These are phyloP conservation scores for Gobiocypris rarus DNA, from an alignment of 2,113 vertebrate species.

Conservation along the genomic window DNA sequence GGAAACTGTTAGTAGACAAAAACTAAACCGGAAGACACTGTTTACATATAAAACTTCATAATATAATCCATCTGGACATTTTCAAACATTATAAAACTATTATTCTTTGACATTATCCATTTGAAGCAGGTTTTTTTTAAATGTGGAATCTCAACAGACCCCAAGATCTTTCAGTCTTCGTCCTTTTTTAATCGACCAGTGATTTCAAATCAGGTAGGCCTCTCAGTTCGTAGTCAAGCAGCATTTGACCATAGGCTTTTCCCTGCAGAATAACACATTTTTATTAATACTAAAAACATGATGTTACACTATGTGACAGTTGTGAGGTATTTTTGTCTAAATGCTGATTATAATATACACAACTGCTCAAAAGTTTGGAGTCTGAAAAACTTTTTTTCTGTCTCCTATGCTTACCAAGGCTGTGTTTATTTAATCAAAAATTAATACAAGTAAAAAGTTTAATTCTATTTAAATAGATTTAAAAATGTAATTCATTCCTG, in stretches of 20 bases:
- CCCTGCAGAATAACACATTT: constrained; percentile 70
- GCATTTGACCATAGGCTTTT: constrained; percentile 87
- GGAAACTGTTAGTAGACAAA: not conserved
- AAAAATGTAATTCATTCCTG: too few relatives aligned
- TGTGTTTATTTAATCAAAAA: too few relatives aligned
- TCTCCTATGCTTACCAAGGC: too few relatives aligned
- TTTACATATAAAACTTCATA: not conserved
- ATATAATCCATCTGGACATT: constrained; percentile 14
- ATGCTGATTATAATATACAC: not conserved
- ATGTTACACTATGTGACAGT: not conserved
- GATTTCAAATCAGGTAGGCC: constrained; percentile 86
- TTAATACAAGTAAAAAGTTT: too few relatives aligned
- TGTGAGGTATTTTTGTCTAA: not conserved
- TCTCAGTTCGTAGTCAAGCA: constrained; percentile 83
- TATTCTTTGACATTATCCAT: not conserved
- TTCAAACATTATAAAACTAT: not conserved
- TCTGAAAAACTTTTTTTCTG: too few relatives aligned
- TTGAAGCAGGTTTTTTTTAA: not conserved
- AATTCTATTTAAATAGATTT: not conserved
- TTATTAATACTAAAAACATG: not conserved
- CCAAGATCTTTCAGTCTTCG: not conserved
- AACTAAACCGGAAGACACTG: not conserved
- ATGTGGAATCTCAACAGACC: not conserved
- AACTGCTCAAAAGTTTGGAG: not conserved
- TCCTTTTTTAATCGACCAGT: constrained; percentile 74